Conservation (phyloP, 2,888 invertebrate species). For the Keiferia lycopersicella region DNA sequence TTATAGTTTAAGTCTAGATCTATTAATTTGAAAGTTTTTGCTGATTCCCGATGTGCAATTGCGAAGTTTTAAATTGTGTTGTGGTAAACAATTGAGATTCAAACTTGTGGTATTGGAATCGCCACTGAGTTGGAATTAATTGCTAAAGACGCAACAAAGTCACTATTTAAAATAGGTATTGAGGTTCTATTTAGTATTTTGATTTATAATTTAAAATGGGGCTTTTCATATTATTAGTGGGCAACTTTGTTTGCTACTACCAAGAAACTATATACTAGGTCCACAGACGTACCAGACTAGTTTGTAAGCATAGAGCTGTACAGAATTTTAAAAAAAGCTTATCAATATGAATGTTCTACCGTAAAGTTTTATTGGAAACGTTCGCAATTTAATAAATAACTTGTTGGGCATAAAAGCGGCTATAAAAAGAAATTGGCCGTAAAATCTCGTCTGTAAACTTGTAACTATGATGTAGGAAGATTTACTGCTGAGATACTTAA, state of each 20-base stretch:
- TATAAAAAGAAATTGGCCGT: slow-evolving; percentile 2
- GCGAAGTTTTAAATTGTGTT: slow-evolving; percentile 3
- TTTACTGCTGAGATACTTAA: background rate
- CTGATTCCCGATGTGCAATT: background rate
- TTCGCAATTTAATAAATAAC: background rate
- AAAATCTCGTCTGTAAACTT: background rate
- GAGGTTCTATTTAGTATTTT: too few relatives aligned
- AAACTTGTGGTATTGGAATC: slow-evolving; percentile 1
- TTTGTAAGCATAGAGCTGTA: too few relatives aligned
- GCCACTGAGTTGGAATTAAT: background rate
- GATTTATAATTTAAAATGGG: too few relatives aligned
- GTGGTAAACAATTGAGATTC: background rate
- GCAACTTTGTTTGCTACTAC: too few relatives aligned
- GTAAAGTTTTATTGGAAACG: background rate
- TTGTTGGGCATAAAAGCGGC: background rate
- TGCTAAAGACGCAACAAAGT: background rate
- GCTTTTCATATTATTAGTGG: too few relatives aligned
- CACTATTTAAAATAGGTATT: too few relatives aligned
- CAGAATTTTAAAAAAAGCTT: too few relatives aligned
- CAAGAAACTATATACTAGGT: too few relatives aligned
- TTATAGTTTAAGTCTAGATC: slow-evolving; percentile 10
- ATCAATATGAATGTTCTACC: too few relatives aligned
- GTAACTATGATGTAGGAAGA: background rate
- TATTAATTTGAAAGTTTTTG: slow-evolving; percentile 9
- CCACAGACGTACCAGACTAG: too few relatives aligned